Evolutionary conservation across 1,140 invertebrate genomes (phyloP), one percentile per base, ranked within the genome.

Genomic region (Euglossa dilemma): DNA sequence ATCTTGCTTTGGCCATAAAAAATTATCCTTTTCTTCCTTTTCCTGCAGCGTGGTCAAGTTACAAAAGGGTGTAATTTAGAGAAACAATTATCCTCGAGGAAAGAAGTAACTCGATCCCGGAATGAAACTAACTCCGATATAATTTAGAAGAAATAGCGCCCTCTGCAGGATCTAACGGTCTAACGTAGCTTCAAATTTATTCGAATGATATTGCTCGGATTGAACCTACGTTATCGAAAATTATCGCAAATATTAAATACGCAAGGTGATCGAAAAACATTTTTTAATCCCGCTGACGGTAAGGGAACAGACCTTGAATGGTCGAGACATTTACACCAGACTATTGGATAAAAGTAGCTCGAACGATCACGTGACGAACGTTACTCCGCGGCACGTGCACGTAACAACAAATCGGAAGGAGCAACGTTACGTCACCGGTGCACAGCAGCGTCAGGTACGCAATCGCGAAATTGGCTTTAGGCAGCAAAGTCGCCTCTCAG

Each of bases 401-500:
- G 18, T 61, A 81, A 74, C 78, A 80, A 80, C n/a, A 81, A 81
- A 81, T 81, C 52, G 52, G 25, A 82, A 82, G 52, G 25, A 74
- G 28, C 50, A 67, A 20, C n/a, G 79, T 78, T 83, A 52, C 57
- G 59, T 74, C 72, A 75, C 23, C 12, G 47, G 20, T 18, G 12
- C 28, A 69, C 25, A 12, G 20, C 8, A 7, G 18, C 23, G 7
- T 54, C 36, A 57, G 47, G 54, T 77, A 50, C 71, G 63, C 63
- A 54, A 63, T 78, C 14, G 50, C 16, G 20, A 83, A 83, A 83
- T 78, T 61, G 56, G 56, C 66, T 83, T 83, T 69, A 6, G n/a
- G 16, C 7, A 47, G 56, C 12, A 77, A 83, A 61, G 64, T 59
- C 52, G 43, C 14, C 23, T 14, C 73, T 67, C 43, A 57, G 45